Percentiles rank a stretch among this genome's conserved stretches.
phyloP scores from a whole-genome alignment of 1,140 invertebrate genomes.

The Bombus sibiricus region DNA sequence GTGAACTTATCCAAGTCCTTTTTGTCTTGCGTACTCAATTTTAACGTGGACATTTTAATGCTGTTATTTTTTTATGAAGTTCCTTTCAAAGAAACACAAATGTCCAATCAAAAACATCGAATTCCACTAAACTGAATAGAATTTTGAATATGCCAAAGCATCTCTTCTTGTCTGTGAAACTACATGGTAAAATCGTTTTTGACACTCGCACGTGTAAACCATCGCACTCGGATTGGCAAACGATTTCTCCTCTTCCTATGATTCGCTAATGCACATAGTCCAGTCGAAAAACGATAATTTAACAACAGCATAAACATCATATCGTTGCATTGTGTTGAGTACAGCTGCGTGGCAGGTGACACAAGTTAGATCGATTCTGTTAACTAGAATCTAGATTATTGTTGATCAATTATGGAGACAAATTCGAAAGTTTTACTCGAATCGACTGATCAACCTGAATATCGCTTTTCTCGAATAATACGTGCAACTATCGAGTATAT shows the following conservation, averaged over 20 bases:
- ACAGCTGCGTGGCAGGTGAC: conserved; percentile 23
- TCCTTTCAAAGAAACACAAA: neutral
- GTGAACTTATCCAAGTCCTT: conserved; percentile 93
- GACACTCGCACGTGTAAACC: conserved; percentile 8
- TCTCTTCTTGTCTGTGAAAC: neutral
- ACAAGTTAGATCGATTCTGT: neutral
- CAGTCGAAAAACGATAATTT: conserved; percentile 8
- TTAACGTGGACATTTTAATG: conserved; percentile 80
- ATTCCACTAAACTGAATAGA: conserved; percentile 26
- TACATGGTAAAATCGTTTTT: conserved; percentile 25
- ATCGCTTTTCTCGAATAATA: conserved; percentile 22
- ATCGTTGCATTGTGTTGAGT: conserved; percentile 23
- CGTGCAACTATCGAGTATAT: neutral
- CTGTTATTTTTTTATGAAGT: neutral
- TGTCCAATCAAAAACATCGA: neutral
- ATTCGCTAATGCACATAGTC: neutral
- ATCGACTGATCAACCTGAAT: conserved; percentile 4
- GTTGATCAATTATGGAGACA: neutral
- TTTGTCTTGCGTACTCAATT: conserved; percentile 86
- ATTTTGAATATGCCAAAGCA: conserved; percentile 29
- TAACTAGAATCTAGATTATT: neutral
- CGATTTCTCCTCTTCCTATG: conserved; percentile 17
- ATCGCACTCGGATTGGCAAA: neutral
- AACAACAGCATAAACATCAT: conserved; percentile 31
- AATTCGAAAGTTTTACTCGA: conserved; percentile 3